Evolutionary conservation across 2,888 invertebrate genomes (phyloP).

Genomic region (Allolobophora icterica): DNA sequence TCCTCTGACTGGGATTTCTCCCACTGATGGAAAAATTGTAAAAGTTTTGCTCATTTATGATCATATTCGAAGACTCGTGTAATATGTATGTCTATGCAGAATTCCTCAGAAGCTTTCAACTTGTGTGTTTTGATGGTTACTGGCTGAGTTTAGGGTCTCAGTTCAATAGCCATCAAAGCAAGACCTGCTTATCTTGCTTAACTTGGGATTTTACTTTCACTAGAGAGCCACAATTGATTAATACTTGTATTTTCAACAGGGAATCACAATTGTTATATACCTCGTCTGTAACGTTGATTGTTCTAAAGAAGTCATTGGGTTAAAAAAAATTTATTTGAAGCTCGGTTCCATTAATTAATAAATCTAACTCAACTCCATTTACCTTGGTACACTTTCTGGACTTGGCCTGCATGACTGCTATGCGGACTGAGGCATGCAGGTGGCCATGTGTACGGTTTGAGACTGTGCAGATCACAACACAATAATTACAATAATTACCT

Average conservation of each 20-base stretch:
- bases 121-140: too few species aligned
- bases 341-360: background rate
- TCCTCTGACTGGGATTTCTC: too few species aligned
- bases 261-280: background rate
- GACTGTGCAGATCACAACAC: background rate
- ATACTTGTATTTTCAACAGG: background rate
- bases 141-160: too few species aligned
- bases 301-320: background rate
- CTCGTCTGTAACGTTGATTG: background rate
- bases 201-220: background rate
- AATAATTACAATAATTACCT: background rate
- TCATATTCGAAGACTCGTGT: too few species aligned
- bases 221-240: too few species aligned
- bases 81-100: too few species aligned
- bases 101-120: too few species aligned
- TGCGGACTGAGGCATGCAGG: background rate
- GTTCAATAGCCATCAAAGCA: background rate
- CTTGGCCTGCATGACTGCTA: too few species aligned
- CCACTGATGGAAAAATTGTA: too few species aligned
- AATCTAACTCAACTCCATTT: background rate
- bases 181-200: background rate
- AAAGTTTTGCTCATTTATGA: too few species aligned
- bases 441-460: background rate
- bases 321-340: background rate
- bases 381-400: background rate